A percentile compares a stretch with the other conserved stretches of the same genome.
These are phyloP conservation scores for Hephaestus fuliginosus DNA, from an alignment of 2,797 vertebrate genomes.

Conservation along the genomic window DNA sequence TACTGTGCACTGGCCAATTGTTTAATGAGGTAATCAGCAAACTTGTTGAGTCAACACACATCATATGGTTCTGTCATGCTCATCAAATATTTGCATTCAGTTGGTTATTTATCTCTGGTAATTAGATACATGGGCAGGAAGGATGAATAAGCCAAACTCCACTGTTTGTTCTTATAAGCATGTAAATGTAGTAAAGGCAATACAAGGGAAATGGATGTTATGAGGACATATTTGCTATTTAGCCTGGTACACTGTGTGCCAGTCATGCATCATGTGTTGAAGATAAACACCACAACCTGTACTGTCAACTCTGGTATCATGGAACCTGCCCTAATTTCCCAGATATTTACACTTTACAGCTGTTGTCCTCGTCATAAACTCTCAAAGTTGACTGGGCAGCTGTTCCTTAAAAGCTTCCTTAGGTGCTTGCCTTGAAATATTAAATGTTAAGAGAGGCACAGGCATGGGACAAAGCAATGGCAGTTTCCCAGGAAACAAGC, in stretches of 20 bases:
- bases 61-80: not conserved
- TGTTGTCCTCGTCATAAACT: not conserved
- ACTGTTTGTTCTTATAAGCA: not conserved
- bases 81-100: not conserved
- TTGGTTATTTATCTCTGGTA: not conserved
- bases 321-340: not conserved
- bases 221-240: not conserved
- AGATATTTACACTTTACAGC: conserved; percentile 25
- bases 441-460: conserved; percentile 24
- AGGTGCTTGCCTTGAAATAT: conserved; percentile 10
- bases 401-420: not conserved
- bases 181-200: not conserved
- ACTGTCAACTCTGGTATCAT: not conserved
- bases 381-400: not conserved
- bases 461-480: conserved; percentile 14
- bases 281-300: conserved; percentile 5
- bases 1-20: not conserved
- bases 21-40: not conserved
- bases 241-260: not conserved
- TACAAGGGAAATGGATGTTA: not conserved
- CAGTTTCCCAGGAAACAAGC: conserved; percentile 73
- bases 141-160: not conserved
- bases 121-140: not conserved
- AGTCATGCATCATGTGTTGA: conserved; percentile 6
- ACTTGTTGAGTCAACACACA: not conserved